phyloP scores from a whole-genome alignment of 2,888 invertebrate genomes.

The Mesochorus sp. region DNA sequence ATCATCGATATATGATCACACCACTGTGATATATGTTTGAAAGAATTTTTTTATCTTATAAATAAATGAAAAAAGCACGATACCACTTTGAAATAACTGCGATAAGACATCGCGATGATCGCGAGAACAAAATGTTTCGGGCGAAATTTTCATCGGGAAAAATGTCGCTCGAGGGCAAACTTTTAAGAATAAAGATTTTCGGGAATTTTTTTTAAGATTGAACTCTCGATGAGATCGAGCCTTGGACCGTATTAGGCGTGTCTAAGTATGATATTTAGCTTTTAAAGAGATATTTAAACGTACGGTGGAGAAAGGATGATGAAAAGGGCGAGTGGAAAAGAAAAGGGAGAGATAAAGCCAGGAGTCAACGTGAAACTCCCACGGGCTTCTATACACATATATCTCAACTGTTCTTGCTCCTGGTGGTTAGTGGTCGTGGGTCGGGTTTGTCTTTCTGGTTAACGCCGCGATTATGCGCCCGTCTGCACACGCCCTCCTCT shows the following conservation, averaged over 20 bases:
- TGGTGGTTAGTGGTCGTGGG: conserved; percentile 27
- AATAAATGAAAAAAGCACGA: too few species aligned
- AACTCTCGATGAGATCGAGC: not conserved
- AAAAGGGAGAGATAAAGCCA: conserved; percentile 9
- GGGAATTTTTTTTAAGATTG: not conserved
- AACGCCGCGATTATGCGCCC: conserved; percentile 64
- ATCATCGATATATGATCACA: too few species aligned
- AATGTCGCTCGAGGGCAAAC: not conserved
- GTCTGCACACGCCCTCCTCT: conserved; percentile 63
- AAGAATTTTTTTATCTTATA: not conserved
- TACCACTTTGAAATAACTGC: too few species aligned
- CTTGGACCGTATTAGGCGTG: conserved; percentile 38
- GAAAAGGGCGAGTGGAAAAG: not conserved
- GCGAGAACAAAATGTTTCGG: not conserved
- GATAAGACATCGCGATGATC: too few species aligned
- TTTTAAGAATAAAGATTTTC: not conserved
- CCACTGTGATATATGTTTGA: too few species aligned
- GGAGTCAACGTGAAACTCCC: conserved; percentile 44
- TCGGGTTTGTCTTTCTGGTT: conserved; percentile 66
- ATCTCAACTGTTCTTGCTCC: conserved; percentile 18
- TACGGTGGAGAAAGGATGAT: not conserved
- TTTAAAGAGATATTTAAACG: conserved; percentile 10
- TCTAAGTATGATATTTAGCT: conserved; percentile 6
- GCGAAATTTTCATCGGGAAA: not conserved
- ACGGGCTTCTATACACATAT: conserved; percentile 7